Evolutionary conservation across 2,888 invertebrate species (phyloP), one percentile per base, ranked within the genome.

Genomic region (Galerucella nymphaeae): DNA sequence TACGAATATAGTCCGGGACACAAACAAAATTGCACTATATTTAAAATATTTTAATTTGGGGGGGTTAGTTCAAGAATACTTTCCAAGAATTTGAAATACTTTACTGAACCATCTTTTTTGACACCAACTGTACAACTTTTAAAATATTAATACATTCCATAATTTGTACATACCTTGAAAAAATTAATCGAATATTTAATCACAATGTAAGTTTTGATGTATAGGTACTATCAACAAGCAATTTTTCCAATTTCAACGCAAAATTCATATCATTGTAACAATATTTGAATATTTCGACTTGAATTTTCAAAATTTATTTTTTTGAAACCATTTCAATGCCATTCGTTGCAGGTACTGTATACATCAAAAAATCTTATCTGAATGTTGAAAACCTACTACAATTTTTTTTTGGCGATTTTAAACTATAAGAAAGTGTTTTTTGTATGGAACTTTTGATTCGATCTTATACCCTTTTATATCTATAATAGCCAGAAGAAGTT

Each of bases 141-240:
- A 68, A 63, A 71, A 73, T 63, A 69, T 66, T 58, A 65, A 63
- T 66, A 69, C 76, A 76, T 76, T 76, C 76, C 76, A 76, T 23
- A 66, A 70, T 70, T 63, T 76, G 64, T 76, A 76, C 67, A 72
- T 74, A 74, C 20, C 50, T 67, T 68, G 48, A 48, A 53, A 41
- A 53, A 66, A 4, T 20, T 45, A 48, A 48, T 66, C 45, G 23
- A 55, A 63, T 16, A 16, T 53, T 53, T n/a, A n/a, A n/a, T 48
- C 6, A 48, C n/a, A 48, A 48, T 48, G n/a, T 2, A 48, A 48
- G n/a, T 48, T 48, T 48, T 14, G 48, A 48, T 48, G n/a, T 48
- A 14, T 48, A 48, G 8, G 30, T 30, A 30, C 30, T 30, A 30
- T 30, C n/a, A n/a, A 48, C n/a, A 6, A n/a, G n/a, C 48, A 48